phyloP scores from a whole-genome alignment of 1,140 invertebrate species.

The Pectinophora gossypiella region DNA sequence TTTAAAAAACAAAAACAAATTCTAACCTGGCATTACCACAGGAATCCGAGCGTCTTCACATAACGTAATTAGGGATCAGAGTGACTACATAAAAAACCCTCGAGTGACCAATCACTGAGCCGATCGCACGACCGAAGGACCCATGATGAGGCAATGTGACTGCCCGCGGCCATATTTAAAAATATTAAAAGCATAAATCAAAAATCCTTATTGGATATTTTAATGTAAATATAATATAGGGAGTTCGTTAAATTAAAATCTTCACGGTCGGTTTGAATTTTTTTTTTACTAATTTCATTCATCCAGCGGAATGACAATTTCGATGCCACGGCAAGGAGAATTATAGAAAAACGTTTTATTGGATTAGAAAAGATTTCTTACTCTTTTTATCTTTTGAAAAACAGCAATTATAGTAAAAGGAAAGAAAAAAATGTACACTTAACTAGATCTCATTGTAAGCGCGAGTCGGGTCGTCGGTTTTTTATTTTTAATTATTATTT shows the following conservation, averaged over 20 bases:
- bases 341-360: neutral
- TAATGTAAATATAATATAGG: conserved; percentile 48
- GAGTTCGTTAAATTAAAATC: conserved; percentile 29
- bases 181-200: conserved; percentile 69
- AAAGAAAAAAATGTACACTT: conserved; percentile 33
- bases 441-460: conserved; percentile 47
- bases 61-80: conserved; percentile 58
- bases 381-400: conserved; percentile 13
- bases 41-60: conserved; percentile 23
- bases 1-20: conserved; percentile 31
- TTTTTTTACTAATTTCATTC: neutral
- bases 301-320: neutral
- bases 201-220: conserved; percentile 61
- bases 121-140: conserved; percentile 32
- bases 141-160: conserved; percentile 29
- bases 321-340: neutral
- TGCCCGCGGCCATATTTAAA: conserved; percentile 61
- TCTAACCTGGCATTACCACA: conserved; percentile 32
- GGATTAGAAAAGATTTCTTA: neutral
- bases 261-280: neutral
- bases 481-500: conserved; percentile 64
- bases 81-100: conserved; percentile 32
- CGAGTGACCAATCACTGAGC: conserved; percentile 44
- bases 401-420: conserved; percentile 30
- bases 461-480: conserved; percentile 21